A percentile compares a stretch with the other conserved stretches of the same genome.
phyloP scores from a whole-genome alignment of 2,797 vertebrate genomes.

The Pseudochirops cupreus region DNA sequence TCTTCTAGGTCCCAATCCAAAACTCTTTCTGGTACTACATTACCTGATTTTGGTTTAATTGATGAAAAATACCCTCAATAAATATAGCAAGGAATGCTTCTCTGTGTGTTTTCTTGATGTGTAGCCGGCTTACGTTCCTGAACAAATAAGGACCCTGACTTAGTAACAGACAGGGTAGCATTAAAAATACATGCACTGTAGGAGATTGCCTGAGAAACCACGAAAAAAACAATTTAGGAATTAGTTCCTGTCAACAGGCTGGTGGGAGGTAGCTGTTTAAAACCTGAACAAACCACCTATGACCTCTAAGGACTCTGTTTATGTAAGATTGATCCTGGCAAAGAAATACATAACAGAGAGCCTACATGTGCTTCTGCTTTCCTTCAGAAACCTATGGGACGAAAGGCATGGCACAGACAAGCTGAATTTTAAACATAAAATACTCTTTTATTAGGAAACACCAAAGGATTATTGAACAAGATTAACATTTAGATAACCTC shows the following conservation, averaged over 20 bases:
- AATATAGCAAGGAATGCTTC: background rate
- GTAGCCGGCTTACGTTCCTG: background rate
- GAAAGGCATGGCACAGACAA: background rate
- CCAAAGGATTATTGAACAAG: background rate
- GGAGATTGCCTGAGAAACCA: background rate
- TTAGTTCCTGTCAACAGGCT: background rate
- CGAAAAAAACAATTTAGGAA: background rate
- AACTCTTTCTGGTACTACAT: background rate
- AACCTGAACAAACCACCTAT: background rate
- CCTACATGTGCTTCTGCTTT: background rate
- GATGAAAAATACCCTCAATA: background rate
- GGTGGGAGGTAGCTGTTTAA: background rate
- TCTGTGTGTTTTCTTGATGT: background rate
- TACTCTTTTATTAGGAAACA: background rate
- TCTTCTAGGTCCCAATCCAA: background rate
- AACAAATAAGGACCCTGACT: background rate
- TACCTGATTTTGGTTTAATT: background rate
- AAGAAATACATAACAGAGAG: background rate
- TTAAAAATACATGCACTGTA: background rate
- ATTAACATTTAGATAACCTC: conserved; percentile 2
- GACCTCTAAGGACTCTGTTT: background rate
- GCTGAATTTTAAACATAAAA: background rate
- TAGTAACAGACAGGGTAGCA: background rate
- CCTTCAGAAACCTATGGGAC: background rate
- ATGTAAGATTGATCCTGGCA: background rate